Conservation (phyloP, 2,113 vertebrate species). For the Dinomys branickii region DNA sequence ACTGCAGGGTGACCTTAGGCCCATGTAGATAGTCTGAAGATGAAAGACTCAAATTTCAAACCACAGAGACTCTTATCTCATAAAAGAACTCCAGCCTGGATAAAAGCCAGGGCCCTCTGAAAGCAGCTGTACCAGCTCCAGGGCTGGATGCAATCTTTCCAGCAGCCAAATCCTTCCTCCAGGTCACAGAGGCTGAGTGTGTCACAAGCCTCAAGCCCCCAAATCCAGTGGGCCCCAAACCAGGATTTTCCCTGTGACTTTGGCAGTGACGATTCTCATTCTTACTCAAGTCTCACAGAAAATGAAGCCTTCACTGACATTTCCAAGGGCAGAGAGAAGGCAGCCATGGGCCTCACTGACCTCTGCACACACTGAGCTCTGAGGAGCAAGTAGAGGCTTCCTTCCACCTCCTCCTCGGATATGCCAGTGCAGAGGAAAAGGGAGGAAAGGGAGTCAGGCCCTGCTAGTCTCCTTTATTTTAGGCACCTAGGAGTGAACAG, state of each 20-base stretch:
- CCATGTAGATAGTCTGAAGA: not conserved
- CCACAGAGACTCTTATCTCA: not conserved
- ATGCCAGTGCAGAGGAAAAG: not conserved
- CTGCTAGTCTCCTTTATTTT: conserved; percentile 1
- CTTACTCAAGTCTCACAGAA: conserved; percentile 31
- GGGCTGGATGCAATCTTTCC: not conserved
- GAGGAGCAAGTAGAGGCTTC: not conserved
- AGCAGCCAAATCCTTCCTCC: not conserved
- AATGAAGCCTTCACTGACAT: not conserved
- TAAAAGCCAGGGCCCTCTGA: not conserved
- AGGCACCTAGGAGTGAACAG: not conserved
- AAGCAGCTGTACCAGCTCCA: not conserved
- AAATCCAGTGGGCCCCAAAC: not conserved
- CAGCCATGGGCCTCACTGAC: not conserved
- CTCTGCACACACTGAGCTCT: not conserved
- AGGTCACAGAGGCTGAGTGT: not conserved
- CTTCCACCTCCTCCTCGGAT: not conserved
- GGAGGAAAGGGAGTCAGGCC: not conserved
- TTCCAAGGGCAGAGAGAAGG: not conserved
- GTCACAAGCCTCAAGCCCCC: not conserved
- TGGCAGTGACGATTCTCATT: not conserved
- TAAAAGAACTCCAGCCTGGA: not conserved
- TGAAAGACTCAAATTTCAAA: not conserved
- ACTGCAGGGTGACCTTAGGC: not conserved
- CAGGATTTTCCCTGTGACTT: not conserved